Evolutionary conservation across 2,797 vertebrate genomes (phyloP), one percentile per base, ranked within the genome.

Genomic region (Fringilla coelebs): DNA sequence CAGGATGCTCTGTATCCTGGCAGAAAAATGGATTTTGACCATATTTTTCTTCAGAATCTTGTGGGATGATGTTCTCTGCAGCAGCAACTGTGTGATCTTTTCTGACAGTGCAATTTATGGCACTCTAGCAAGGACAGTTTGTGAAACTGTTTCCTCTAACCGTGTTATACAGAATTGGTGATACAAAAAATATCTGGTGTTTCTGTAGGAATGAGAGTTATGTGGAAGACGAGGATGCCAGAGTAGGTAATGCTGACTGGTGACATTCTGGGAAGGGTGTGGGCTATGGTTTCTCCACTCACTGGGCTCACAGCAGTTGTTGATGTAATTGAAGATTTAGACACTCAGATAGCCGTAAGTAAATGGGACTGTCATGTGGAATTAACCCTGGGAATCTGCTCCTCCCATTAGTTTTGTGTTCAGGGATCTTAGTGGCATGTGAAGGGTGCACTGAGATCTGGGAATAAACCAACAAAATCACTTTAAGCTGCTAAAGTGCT

Each of bases 321-420:
- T 91, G 98, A 98, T 97, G 97, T 98, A 93, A 97, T 98, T 98
- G 98, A 98, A 97, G 98, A 98, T 93, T 92, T 98, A 98, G 98
- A 98, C 91, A 96, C 97, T 97, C 98, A 98, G 96, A 97, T 98
- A 98, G 98, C 98, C 97, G 97, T 98, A 98, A 98, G 98, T 98
- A 98, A 96, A 88, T 29, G 73, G 93, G 94, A 70, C 62, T 93
- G 31, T 75, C 92, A 74, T 86, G 85, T 6, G 75, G 60, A 45
- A 28, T 54, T 76, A 85, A 31, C 19, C 45, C 55, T 28, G 68
- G 72, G 60, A 80, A 55, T 32, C 68, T 76, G 15, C 6, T 7
- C 18, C 20, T 52, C 51, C 54, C 8, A 0, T 40, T 14, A 15
- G 58, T 28, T 45, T 91, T 79, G 49, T 34, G 6, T 73, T 72